Evolutionary conservation across 1,140 invertebrate species (phyloP), one percentile per base, ranked within the genome.

Genomic region (Leptinotarsa defecta): DNA sequence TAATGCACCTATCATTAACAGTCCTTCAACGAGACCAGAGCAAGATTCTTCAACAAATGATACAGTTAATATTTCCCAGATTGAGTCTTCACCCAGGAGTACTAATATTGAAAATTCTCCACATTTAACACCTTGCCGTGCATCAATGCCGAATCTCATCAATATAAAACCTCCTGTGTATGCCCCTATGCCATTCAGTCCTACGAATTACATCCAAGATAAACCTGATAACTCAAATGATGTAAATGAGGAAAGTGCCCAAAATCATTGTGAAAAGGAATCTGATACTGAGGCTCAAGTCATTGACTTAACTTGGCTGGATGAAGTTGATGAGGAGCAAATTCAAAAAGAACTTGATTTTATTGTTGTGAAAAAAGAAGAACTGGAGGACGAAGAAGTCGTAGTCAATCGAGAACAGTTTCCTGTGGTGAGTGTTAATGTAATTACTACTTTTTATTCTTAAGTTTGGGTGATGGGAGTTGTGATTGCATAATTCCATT

Each of bases 301-400:
- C 11, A 77, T 77, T 4, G 76, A 77, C 62, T 71, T 77, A 24
- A 77, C 76, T 4, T 77, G 73, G 73, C 65, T 77, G 19, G 73
- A 77, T 68, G 73, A 77, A 48, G 64, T 77, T 17, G 69, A 77
- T 62, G 69, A 65, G 1, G 17, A 48, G 4, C 68, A 77, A 24
- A 27, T 74, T 6, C 61, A 77, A 43, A 61, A 48, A 4, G 76
- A 77, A 48, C 22, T 77, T 17, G 73, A 74, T 67, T 72, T 71
- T 48, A 70, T 74, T 5, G 70, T 61, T 24, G 69, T 77, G 43
- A 77, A 77, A 15, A 62, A 71, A 48, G 76, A 77, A 48, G 62
- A 74, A 43, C 13, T 13, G n/a, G 62, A 43, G 61, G 65, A 52
- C 24, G 73, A 68, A 19, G 68, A 70, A 52, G 48, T 48, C 11